phyloP scores from a whole-genome alignment of 2,797 vertebrate species.

The Micrastur ruficollis region DNA sequence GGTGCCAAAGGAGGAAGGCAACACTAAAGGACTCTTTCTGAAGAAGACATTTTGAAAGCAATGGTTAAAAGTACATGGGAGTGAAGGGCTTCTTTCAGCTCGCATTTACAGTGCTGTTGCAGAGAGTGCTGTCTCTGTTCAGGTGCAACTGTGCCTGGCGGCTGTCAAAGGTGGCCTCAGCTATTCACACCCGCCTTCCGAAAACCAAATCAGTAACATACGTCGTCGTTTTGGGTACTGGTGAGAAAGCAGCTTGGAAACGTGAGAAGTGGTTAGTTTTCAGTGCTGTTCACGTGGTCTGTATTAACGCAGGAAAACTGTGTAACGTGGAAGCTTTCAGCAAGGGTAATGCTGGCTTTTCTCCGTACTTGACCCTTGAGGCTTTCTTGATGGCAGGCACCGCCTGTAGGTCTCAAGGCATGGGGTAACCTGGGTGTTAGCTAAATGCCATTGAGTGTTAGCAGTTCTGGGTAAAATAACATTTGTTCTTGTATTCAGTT shows the following conservation, averaged over 20 bases:
- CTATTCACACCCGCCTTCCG: not conserved
- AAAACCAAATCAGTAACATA: not conserved
- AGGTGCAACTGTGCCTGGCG: not conserved
- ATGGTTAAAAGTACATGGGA: not conserved
- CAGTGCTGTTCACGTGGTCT: not conserved
- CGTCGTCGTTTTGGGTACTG: rapidly evolving
- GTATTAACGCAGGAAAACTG: rapidly evolving
- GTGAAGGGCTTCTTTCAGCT: not conserved
- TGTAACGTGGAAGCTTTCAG: rapidly evolving
- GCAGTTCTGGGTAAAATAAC: not conserved
- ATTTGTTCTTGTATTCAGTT: not conserved
- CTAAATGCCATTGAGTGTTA: rapidly evolving
- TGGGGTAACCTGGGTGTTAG: not conserved
- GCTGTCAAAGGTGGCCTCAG: not conserved
- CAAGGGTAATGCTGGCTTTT: not conserved
- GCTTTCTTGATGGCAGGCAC: not conserved
- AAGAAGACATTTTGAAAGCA: not conserved
- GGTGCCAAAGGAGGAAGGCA: not conserved
- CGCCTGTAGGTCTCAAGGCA: not conserved
- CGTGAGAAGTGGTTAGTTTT: not conserved
- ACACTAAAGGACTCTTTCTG: not conserved
- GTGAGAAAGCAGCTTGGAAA: not conserved
- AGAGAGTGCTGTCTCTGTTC: not conserved
- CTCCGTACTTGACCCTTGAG: not conserved
- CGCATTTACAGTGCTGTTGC: rapidly evolving